Evolutionary conservation across 2,797 vertebrate genomes (phyloP).

Genomic region (Paedocypris micromegethes): DNA sequence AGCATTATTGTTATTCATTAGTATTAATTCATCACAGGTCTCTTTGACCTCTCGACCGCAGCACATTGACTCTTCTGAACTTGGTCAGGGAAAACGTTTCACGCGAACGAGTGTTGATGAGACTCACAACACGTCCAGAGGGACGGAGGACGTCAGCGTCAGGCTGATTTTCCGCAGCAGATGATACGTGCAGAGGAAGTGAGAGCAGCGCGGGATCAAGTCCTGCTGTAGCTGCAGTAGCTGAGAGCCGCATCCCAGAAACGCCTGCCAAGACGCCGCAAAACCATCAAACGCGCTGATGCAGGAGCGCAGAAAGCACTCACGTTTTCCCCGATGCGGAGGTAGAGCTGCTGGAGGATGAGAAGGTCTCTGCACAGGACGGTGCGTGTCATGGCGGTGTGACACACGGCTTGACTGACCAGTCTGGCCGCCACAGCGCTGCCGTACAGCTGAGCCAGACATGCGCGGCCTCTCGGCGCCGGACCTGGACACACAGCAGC

Average conservation of each 20-base stretch:
- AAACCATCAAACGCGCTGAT: not conserved
- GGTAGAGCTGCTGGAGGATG: constrained; percentile 83
- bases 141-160: constrained; percentile 74
- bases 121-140: constrained; percentile 85
- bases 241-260: constrained; percentile 72
- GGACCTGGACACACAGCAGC: constrained; percentile 61
- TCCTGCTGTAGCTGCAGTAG: constrained; percentile 89
- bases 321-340: constrained; percentile 80
- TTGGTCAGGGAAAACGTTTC: too few species aligned
- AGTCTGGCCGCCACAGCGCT: constrained; percentile 67
- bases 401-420: constrained; percentile 75
- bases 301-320: constrained; percentile 42
- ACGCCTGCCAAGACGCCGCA: constrained; percentile 62
- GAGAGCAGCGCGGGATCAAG: constrained; percentile 81
- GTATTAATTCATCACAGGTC: too few species aligned
- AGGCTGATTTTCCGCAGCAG: constrained; percentile 82
- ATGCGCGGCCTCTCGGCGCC: constrained; percentile 69
- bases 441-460: constrained; percentile 81
- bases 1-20: too few species aligned
- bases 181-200: constrained; percentile 84
- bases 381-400: constrained; percentile 75
- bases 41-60: too few species aligned
- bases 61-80: too few species aligned
- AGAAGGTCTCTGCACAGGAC: constrained; percentile 88
- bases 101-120: too few species aligned